Base-by-base conservation (phyloP, 2,888 invertebrate genomes). In the Xanthostigma xanthostigma region DNA sequence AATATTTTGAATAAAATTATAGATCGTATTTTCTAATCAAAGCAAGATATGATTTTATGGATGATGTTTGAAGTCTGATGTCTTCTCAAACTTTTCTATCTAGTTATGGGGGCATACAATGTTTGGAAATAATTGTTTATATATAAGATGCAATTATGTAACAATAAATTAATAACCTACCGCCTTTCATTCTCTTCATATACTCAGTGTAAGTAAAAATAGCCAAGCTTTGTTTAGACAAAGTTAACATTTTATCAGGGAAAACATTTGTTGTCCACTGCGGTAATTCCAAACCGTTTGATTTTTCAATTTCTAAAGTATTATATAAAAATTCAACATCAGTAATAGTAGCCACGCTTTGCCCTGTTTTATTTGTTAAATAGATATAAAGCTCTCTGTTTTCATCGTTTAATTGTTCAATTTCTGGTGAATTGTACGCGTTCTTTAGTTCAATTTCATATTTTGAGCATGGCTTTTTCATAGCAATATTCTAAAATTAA, bases 321-420 rank as follows among this genome's bases (percentile, higher is more conserved):
- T 81, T 82, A 59, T 79, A 88, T 9, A 89, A 63, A 45, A 74
- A 74, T 62, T 88, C 87, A 2, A 85, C 76, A 34, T 77, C 73
- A n/a, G 78, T 62, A 6, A 86, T 71, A 53, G 72, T 79, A 8
- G 65, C 63, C 11, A 81, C 68, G 50, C 66, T 64, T 61, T 73
- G 56, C 1, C 80, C 80, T 1, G 78, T 72, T 42, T 75, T 60
- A 49, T 70, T 59, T 1, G 76, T 74, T 40, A 89, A 62, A 55
- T 79, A 72, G 40, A 74, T 67, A 60, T 79, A 84, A 34, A 88
- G 65, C 42, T 79, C 73, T n/a, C 64, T 59, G 57, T 78, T 76
- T 9, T 72, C 71, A 57, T 59, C 71, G 60, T 70, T 75, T 54
- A 69, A 63, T 58, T 69, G 70, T 56, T 60, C 64, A 53, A 73